Evolutionary conservation across 1,140 invertebrate genomes (phyloP).

Genomic region (Arctopsyche grandis): DNA sequence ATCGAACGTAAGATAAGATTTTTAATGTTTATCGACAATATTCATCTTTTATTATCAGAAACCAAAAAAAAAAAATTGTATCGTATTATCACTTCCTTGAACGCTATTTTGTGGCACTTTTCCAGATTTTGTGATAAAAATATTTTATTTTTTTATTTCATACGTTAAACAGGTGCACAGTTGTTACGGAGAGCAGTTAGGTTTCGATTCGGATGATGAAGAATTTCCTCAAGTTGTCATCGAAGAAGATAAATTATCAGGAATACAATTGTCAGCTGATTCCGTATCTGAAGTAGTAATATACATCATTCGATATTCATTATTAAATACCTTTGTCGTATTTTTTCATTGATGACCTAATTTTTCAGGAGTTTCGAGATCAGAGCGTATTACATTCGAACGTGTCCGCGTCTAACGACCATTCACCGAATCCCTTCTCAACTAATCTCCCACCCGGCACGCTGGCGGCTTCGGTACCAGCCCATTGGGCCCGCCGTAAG

Average conservation of each 20-base stretch:
- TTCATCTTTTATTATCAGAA: too few species aligned
- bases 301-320: neutral
- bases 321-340: neutral
- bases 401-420: neutral
- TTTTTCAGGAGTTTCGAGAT: constrained; percentile 26
- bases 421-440: neutral
- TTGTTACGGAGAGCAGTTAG: constrained; percentile 92
- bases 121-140: too few species aligned
- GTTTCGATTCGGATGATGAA: constrained; percentile 92
- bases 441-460: constrained; percentile 3
- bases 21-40: too few species aligned
- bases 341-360: neutral
- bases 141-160: too few species aligned
- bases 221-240: constrained; percentile 76
- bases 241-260: constrained; percentile 68
- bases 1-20: too few species aligned
- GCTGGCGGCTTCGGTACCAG: neutral
- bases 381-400: constrained; percentile 1
- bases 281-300: constrained; percentile 67
- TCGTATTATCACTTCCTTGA: too few species aligned
- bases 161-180: constrained; percentile 74
- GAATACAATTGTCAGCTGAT: constrained; percentile 66
- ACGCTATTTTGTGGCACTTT: too few species aligned
- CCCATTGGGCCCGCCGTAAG: constrained; percentile 21
- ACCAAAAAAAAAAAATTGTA: too few species aligned